Evolutionary conservation across 2,797 vertebrate species (phyloP), one percentile per base, ranked within the genome.

Genomic region (Enteromius trimaculatus): DNA sequence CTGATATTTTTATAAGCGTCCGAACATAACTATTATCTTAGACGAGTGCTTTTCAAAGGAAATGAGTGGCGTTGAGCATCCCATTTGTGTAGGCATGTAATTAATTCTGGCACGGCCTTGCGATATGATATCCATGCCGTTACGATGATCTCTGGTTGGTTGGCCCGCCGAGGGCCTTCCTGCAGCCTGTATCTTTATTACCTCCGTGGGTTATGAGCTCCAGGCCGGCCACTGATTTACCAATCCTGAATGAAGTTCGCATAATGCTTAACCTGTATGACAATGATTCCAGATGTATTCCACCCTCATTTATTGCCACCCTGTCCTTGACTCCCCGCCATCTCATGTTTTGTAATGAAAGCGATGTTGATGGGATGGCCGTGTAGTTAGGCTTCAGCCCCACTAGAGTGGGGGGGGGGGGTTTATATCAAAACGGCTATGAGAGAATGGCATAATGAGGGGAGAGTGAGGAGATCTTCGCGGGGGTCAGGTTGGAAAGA

Each of bases 341-440:
- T 95, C 94, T 96, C 95, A 95, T 95, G 95, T 95, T 96, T 95
- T 95, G 95, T 96, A 96, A 96, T 96, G 95, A 95, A 95, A 95
- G 94, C 91, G 92, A 94, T 95, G 94, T 94, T 95, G 95, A 95
- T 95, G 93, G 95, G 94, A 94, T 96, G 94, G 93, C 94, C 93
- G 90, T 92, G 93, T 94, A 94, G 94, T 95, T 94, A 94, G 93
- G 91, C 90, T 91, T 92, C 91, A 90, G 93, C 93, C 91, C 76
- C 91, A 91, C 93, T 93, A 92, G 92, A 92, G 93, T 93, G 91
- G 92, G 89, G 10, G 91, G 92, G 89, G 10, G 91, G 94, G 94
- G 91, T 94, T 95, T 95, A 96, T 95, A 95, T 95, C 94, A 95
- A 94, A 95, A 94, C 74, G 92, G 92, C 94, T 93, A 93, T 95